phyloP scores from a whole-genome alignment of 2,113 vertebrate genomes.

The Labrus mixtus region DNA sequence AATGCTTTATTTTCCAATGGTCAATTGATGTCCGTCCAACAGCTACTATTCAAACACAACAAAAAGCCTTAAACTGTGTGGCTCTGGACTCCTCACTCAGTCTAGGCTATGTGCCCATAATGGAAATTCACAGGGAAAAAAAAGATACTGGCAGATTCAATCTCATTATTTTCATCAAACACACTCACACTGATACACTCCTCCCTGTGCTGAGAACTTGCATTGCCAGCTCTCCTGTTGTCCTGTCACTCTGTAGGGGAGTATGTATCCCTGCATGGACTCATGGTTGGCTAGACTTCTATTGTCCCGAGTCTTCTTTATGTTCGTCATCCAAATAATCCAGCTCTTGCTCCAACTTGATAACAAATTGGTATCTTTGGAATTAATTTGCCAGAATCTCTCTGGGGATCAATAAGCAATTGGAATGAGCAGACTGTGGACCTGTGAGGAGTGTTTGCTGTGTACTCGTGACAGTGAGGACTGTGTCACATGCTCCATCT shows the following conservation, averaged over 20 bases:
- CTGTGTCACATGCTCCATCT: conserved; percentile 49
- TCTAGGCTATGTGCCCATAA: conserved; percentile 52
- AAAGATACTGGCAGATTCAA: conserved; percentile 48
- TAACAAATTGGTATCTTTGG: conserved; percentile 41
- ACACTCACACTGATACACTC: conserved; percentile 41
- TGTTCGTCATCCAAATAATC: conserved; percentile 38
- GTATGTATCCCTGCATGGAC: conserved; percentile 13
- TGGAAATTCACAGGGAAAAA: conserved; percentile 46
- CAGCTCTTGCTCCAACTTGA: conserved; percentile 35
- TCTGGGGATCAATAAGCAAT: conserved; percentile 50
- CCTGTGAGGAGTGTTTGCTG: conserved; percentile 42
- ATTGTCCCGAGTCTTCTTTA: conserved; percentile 20
- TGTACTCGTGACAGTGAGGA: conserved; percentile 51
- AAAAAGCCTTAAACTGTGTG: conserved; percentile 54
- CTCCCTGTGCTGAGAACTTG: conserved; percentile 37
- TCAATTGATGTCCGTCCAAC: conserved; percentile 61
- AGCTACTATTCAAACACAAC: conserved; percentile 59
- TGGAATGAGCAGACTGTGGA: conserved; percentile 47
- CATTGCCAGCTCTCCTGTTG: conserved; percentile 52
- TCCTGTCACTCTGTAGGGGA: conserved; percentile 32
- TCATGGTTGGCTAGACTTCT: conserved; percentile 28
- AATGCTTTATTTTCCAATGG: conserved; percentile 15
- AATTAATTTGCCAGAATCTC: conserved; percentile 55
- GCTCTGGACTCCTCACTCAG: conserved; percentile 45
- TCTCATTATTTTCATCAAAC: conserved; percentile 70